phyloP scores from a whole-genome alignment of 2,113 vertebrate genomes.

The Pithys albifrons region DNA sequence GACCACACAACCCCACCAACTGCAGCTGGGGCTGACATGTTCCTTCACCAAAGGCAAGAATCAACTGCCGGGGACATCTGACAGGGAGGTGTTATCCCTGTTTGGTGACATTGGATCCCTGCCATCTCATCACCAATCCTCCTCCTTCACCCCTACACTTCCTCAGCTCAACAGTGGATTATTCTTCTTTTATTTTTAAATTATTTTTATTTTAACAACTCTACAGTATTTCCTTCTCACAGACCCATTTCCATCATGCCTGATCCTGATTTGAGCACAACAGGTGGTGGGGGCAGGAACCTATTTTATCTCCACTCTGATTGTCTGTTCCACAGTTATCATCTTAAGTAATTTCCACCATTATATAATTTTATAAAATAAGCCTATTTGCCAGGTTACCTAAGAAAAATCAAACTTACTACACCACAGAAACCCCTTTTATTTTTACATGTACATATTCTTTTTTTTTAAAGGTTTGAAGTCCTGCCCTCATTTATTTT shows the following conservation, averaged over 20 bases:
- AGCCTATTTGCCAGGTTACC: neutral
- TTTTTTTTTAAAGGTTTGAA: neutral
- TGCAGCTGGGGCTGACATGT: accelerated
- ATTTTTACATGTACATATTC: neutral
- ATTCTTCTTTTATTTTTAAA: neutral
- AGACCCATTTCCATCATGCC: neutral
- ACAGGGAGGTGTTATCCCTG: neutral
- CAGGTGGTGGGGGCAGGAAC: neutral
- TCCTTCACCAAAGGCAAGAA: neutral
- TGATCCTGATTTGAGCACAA: neutral
- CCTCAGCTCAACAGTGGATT: neutral
- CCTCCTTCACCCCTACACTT: neutral
- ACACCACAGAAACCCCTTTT: neutral
- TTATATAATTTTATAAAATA: neutral
- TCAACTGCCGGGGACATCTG: accelerated
- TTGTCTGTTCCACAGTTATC: neutral
- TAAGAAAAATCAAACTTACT: neutral
- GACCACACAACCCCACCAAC: accelerated
- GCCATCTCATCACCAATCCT: neutral
- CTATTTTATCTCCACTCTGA: neutral
- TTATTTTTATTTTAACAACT: too few species aligned
- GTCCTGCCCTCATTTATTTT: neutral
- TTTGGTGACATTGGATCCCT: accelerated
- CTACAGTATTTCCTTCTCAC: neutral
- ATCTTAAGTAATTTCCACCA: neutral